phyloP scores from a whole-genome alignment of 1,140 invertebrate species.

The Vollenhovia emeryi region DNA sequence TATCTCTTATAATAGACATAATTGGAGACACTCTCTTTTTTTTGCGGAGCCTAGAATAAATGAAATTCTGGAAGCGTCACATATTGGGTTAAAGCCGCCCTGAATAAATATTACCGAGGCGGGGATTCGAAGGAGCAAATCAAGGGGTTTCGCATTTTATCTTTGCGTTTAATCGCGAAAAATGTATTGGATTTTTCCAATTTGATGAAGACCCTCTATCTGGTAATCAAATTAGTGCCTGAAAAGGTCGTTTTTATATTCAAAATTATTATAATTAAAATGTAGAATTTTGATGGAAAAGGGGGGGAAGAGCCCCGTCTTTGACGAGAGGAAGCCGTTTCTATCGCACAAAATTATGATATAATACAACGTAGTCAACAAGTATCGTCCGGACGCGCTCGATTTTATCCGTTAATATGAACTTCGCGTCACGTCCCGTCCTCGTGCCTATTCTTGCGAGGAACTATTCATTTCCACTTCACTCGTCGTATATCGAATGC shows the following conservation, averaged over 20 bases:
- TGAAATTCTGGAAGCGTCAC: no score
- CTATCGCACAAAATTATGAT: neutral
- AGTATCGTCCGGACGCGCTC: constrained; percentile 58
- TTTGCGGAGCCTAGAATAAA: no score
- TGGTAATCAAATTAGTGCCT: neutral
- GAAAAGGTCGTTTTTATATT: neutral
- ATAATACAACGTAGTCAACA: constrained; percentile 59
- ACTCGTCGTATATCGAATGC: constrained; percentile 6
- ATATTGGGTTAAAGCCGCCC: no score
- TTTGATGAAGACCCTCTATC: neutral
- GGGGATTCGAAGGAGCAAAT: constrained; percentile 15
- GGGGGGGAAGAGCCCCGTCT: neutral
- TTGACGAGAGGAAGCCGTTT: neutral
- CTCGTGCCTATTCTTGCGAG: constrained; percentile 16
- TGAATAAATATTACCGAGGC: no score
- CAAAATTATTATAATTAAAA: neutral
- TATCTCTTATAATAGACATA: no score
- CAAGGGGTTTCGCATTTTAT: no score
- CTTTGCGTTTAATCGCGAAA: no score
- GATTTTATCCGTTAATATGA: constrained; percentile 56
- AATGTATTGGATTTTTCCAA: neutral
- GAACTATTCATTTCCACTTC: constrained; percentile 39
- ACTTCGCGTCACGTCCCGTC: neutral
- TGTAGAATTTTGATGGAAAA: neutral
- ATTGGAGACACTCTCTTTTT: no score